Evolutionary conservation across 2,888 invertebrate species (phyloP).

Genomic region (Schizaphis graminum): DNA sequence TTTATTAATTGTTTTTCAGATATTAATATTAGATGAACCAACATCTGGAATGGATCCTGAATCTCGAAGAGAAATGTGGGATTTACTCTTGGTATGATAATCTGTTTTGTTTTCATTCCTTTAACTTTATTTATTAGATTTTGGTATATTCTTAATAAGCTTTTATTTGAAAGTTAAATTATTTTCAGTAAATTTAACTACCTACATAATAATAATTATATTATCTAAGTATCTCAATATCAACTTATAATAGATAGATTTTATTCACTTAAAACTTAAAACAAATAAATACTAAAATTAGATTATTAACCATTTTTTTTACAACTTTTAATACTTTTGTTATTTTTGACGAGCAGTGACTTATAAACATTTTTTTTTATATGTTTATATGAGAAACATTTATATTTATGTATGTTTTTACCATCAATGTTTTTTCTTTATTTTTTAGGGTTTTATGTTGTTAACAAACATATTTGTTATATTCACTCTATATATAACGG

Average conservation of each 20-base stretch:
- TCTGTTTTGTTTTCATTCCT: slow-evolving; percentile 58
- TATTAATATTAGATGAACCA: slow-evolving; percentile 84
- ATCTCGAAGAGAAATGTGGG: slow-evolving; percentile 89
- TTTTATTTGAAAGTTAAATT: not conserved
- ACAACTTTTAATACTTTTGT: not conserved
- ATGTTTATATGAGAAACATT: too few relatives aligned
- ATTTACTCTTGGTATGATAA: slow-evolving; percentile 78
- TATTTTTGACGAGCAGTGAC: too few relatives aligned
- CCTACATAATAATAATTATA: not conserved
- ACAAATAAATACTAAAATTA: not conserved
- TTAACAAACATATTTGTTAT: too few relatives aligned
- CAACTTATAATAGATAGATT: not conserved
- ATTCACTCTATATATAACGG: too few relatives aligned
- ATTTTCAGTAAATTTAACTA: not conserved
- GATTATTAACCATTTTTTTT: not conserved
- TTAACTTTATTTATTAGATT: too few relatives aligned
- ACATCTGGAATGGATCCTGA: slow-evolving; percentile 94
- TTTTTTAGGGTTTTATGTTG: too few relatives aligned
- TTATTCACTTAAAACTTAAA: not conserved
- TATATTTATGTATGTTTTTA: too few relatives aligned
- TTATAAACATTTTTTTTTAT: too few relatives aligned
- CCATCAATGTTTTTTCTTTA: too few relatives aligned
- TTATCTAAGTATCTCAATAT: not conserved
- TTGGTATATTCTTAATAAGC: not conserved
- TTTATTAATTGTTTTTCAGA: slow-evolving; percentile 69